phyloP scores from a whole-genome alignment of 2,797 vertebrate genomes.

The Lepus townsendii region DNA sequence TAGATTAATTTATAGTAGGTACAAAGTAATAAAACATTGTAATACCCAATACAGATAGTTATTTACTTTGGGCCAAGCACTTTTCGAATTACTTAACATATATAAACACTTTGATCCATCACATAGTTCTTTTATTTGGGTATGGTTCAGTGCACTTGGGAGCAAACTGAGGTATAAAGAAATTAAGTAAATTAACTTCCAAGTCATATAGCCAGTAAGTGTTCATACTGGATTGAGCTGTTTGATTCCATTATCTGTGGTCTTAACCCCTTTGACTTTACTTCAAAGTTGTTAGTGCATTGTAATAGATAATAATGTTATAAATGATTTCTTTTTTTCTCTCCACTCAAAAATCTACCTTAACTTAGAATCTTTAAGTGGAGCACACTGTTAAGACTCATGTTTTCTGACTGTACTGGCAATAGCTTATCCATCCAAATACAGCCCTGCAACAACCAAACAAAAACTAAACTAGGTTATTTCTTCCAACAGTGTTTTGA shows the following conservation, averaged over 20 bases:
- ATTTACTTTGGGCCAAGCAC: not conserved
- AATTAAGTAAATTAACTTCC: not conserved
- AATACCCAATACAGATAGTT: not conserved
- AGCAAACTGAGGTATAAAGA: slow-evolving; percentile 19
- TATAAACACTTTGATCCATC: not conserved
- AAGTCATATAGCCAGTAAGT: not conserved
- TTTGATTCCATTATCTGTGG: slow-evolving; percentile 1
- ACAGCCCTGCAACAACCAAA: not conserved
- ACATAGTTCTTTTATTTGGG: slow-evolving; percentile 48
- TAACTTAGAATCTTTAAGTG: slow-evolving; percentile 24
- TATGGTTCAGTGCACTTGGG: not conserved
- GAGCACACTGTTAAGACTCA: not conserved
- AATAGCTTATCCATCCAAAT: not conserved
- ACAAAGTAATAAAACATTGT: slow-evolving; percentile 10
- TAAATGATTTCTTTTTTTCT: not conserved
- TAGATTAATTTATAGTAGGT: not conserved
- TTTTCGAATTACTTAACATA: not conserved
- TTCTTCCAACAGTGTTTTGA: slow-evolving; percentile 18
- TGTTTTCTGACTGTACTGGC: not conserved
- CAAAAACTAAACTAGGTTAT: slow-evolving; percentile 15
- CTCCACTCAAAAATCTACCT: not conserved
- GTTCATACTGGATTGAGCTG: not conserved
- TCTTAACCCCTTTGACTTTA: slow-evolving; percentile 44
- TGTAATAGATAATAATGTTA: not conserved
- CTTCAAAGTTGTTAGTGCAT: not conserved